Base-by-base conservation (phyloP, 2,113 vertebrate genomes). In the Spheniscus mendiculus region DNA sequence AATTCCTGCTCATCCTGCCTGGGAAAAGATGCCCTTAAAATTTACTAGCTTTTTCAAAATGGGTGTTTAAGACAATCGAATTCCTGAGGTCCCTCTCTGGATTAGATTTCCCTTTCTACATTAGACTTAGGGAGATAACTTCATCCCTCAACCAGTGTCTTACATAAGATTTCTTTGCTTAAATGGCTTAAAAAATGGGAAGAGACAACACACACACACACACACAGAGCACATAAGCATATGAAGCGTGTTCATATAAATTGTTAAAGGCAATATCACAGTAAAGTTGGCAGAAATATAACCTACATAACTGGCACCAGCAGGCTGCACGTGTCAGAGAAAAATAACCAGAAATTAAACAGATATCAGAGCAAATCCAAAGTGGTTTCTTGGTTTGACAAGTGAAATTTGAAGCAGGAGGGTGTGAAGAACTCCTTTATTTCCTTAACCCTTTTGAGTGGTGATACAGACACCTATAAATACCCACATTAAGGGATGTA, bases 201-300 rank as follows among this genome's bases (percentile, higher is more conserved):
- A 53, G 32, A 82, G 23, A 69, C n/a, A 83, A 6, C 20, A 72
- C 34, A 40, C 17, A 22, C 38, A 65, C 21, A 45, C 12, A 27
- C 47, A 40, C 4, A 45, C 36, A n/a, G n/a, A 91, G 81, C 56
- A 29, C 56, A 45, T 73, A 56, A 72, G 58, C 65, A 16, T 63
- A 55, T 53, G 69, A 94, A 82, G 47, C 63, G 58, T 70, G 58
- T 87, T 93, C 59, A 71, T 61, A 45, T 73, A 93, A 93, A 91
- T 95, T 93, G 79, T 97, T 96, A 85, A 96, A 94, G 70, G 58
- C 42, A 56, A 20, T 77, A 71, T 66, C 72, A 58, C 66, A 67
- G 49, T 42, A 22, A 97, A 95, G 36, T 52, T 52, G 67, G 38
- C 74, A 84, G 83, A 95, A 93, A 92, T 56, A 34, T 58, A 87